Percentiles rank a stretch among this genome's conserved stretches.
Conservation (phyloP, 2,113 vertebrate genomes). For the Okapia johnstoni region DNA sequence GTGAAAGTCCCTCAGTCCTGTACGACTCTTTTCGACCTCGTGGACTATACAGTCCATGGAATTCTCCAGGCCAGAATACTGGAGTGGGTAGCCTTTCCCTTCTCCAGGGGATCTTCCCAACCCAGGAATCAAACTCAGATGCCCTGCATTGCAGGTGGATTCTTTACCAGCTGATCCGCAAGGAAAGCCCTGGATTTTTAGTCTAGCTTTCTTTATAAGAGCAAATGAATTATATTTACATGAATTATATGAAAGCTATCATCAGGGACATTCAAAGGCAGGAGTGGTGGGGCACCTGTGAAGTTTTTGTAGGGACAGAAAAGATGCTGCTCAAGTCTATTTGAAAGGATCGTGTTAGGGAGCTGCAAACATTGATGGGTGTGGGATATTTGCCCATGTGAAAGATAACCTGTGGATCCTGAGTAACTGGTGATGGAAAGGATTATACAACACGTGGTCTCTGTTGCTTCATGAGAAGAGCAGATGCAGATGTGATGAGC, state of each 20-base stretch:
- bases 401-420: background rate
- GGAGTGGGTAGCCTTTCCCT: background rate
- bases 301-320: background rate
- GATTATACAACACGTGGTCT: background rate
- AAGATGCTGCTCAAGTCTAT: background rate
- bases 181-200: background rate
- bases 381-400: background rate
- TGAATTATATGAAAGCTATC: background rate
- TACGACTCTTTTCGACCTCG: fast-evolving
- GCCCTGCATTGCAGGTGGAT: background rate
- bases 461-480: background rate
- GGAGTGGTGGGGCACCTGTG: background rate
- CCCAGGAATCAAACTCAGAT: background rate
- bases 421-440: background rate
- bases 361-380: background rate
- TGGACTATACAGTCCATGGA: background rate
- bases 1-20: background rate
- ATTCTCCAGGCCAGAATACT: background rate
- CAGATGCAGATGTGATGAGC: background rate
- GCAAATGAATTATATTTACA: background rate
- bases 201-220: background rate
- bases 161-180: background rate
- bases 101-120: background rate
- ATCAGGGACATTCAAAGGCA: background rate
- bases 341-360: background rate